A percentile compares a stretch with the other conserved stretches of the same genome.
These are phyloP conservation scores for Aythya fuligula DNA, from an alignment of 2,797 vertebrate genomes.

Conservation along the genomic window DNA sequence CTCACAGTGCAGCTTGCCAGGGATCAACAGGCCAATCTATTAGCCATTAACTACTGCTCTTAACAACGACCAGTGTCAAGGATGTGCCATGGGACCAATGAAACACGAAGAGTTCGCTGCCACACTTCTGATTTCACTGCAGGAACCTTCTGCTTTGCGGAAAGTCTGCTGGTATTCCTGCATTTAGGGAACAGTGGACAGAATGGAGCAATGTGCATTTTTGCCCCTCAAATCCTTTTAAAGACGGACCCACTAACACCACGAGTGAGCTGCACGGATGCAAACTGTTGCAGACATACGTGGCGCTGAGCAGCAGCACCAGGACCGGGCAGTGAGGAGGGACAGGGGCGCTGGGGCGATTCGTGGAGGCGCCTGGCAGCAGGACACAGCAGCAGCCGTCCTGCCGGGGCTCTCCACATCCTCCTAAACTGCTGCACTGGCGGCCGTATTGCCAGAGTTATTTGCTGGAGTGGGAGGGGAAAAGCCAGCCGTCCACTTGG, in stretches of 20 bases:
- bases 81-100: not conserved
- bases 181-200: not conserved
- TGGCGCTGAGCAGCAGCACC: not conserved
- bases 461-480: not conserved
- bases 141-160: not conserved
- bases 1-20: not conserved
- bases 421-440: fast-evolving
- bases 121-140: not conserved
- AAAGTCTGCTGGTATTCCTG: not conserved
- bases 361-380: not conserved
- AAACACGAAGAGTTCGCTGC: fast-evolving
- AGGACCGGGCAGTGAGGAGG: not conserved
- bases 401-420: not conserved
- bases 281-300: not conserved
- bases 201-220: not conserved
- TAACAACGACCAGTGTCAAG: not conserved
- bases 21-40: not conserved
- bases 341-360: fast-evolving
- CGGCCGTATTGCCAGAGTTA: not conserved
- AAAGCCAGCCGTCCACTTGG: not conserved
- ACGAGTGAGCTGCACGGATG: fast-evolving
- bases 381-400: not conserved
- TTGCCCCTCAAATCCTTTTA: not conserved
- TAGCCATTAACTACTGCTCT: slow-evolving; percentile 56
- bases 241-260: not conserved